phyloP scores from a whole-genome alignment of 2,888 invertebrate genomes.

The Chironomus riparius region DNA sequence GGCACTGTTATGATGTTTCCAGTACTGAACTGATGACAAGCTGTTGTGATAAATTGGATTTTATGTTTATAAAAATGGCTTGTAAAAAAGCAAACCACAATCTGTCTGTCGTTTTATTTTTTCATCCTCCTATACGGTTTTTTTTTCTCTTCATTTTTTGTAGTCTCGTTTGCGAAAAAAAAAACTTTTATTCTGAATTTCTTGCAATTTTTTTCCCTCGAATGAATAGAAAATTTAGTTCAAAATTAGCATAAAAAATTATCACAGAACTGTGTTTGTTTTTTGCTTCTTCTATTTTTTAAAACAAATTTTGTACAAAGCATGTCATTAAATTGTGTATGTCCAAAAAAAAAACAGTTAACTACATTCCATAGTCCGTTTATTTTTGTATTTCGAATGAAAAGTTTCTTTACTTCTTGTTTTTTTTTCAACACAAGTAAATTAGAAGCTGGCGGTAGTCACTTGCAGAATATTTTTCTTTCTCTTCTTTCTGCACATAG shows the following conservation, averaged over 20 bases:
- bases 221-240: conserved; percentile 1
- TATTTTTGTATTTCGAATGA: not conserved
- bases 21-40: conserved; percentile 2
- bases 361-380: not conserved
- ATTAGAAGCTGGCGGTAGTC: not conserved
- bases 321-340: too few relatives aligned
- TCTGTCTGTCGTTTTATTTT: not conserved
- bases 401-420: not conserved
- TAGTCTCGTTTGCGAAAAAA: not conserved
- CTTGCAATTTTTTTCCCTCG: not conserved
- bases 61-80: conserved; percentile 2
- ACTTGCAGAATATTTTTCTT: not conserved
- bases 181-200: not conserved
- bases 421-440: not conserved
- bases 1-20: not conserved
- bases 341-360: too few relatives aligned
- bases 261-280: not conserved
- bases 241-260: conserved; percentile 9
- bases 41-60: conserved; percentile 23
- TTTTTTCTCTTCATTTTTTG: not conserved
- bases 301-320: too few relatives aligned
- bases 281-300: too few relatives aligned
- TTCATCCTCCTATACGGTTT: too few relatives aligned
- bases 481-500: not conserved
- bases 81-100: not conserved